These are phyloP conservation scores for Vanacampus margaritifer DNA, from an alignment of 2,113 vertebrate genomes.

Conservation along the genomic window DNA sequence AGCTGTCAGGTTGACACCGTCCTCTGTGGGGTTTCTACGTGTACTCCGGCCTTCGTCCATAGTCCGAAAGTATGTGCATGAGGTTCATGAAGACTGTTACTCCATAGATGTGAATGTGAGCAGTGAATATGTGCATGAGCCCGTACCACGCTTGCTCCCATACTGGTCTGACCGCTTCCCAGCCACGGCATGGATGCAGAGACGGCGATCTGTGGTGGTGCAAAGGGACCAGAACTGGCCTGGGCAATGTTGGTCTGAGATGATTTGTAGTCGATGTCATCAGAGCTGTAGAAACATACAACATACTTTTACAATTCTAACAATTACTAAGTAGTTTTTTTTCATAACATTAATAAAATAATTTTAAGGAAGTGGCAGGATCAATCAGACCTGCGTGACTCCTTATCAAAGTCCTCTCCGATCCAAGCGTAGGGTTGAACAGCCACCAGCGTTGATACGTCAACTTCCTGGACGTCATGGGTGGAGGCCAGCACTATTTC, in stretches of 20 bases:
- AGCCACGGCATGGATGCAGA: slow-evolving; percentile 94
- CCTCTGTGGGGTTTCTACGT: too few species aligned
- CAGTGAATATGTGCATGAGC: slow-evolving; percentile 5
- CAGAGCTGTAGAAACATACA: slow-evolving; percentile 77
- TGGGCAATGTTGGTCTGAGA: slow-evolving; percentile 90
- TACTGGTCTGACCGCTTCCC: slow-evolving; percentile 93
- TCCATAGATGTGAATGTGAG: background rate
- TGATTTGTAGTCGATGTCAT: slow-evolving; percentile 89
- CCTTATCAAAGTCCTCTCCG: slow-evolving; percentile 93
- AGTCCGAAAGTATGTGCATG: too few species aligned
- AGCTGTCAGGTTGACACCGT: too few species aligned
- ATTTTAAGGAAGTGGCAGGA: background rate
- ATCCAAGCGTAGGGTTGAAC: slow-evolving; percentile 96
- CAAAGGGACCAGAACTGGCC: slow-evolving; percentile 73
- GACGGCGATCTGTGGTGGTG: slow-evolving; percentile 78
- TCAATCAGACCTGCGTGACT: slow-evolving; percentile 86
- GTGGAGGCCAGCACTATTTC: slow-evolving; percentile 97
- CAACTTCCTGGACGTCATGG: slow-evolving; percentile 96
- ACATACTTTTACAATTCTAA: background rate
- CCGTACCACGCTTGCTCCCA: slow-evolving; percentile 92
- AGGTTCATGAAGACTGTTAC: too few species aligned
- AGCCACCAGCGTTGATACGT: slow-evolving; percentile 86
- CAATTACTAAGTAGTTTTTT: background rate
- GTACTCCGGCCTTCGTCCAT: too few species aligned
- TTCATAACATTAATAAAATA: too few species aligned